These are phyloP conservation scores for Enteromius mattozi DNA, from an alignment of 2,797 vertebrate genomes.

Conservation along the genomic window DNA sequence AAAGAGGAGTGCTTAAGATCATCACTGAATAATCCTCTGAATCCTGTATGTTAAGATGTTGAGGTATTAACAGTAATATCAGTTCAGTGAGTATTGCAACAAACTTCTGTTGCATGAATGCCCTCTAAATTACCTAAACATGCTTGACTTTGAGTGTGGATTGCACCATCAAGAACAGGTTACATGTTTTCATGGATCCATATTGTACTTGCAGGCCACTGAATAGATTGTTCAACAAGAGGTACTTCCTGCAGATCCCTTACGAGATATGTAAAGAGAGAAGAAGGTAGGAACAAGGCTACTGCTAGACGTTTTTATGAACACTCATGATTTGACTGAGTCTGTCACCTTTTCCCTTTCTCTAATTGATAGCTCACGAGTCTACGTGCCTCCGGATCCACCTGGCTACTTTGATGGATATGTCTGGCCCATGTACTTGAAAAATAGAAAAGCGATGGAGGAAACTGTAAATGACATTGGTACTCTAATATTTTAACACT, in stretches of 20 bases:
- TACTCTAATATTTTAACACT: slow-evolving; percentile 57
- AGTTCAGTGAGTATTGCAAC: background rate
- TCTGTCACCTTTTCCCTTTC: slow-evolving; percentile 26
- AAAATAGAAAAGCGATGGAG: slow-evolving; percentile 84
- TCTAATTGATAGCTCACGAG: slow-evolving; percentile 78
- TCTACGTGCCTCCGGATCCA: slow-evolving; percentile 88
- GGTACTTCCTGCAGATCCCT: slow-evolving; percentile 90
- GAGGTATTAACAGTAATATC: background rate
- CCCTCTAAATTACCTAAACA: background rate
- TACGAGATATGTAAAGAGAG: slow-evolving; percentile 90
- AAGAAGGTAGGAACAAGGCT: slow-evolving; percentile 78
- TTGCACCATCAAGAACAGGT: background rate
- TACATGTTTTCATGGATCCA: background rate
- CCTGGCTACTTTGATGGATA: slow-evolving; percentile 90
- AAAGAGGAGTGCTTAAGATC: background rate
- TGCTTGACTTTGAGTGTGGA: background rate
- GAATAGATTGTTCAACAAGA: slow-evolving; percentile 85
- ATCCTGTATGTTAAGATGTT: background rate
- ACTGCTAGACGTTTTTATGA: background rate
- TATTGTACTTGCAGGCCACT: slow-evolving; percentile 80
- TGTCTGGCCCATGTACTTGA: slow-evolving; percentile 95
- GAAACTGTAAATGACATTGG: slow-evolving; percentile 74
- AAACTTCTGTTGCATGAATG: background rate
- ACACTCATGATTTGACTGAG: background rate
- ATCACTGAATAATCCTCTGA: background rate